Conservation (phyloP, 2,113 vertebrate species). For the Numenius arquata region DNA sequence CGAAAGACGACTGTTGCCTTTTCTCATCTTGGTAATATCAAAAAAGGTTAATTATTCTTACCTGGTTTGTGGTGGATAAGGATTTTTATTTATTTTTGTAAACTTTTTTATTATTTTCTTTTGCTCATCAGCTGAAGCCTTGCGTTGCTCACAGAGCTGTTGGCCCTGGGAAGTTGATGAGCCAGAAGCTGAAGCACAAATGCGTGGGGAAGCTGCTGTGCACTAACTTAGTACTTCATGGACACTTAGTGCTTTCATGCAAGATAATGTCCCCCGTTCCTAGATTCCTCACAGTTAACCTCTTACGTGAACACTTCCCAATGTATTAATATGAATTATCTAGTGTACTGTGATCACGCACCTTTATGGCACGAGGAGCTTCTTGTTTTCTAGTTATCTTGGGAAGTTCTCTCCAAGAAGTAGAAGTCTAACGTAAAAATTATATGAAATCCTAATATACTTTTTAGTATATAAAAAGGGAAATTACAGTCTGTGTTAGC, state of each 20-base stretch:
- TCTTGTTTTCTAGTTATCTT: fast-evolving
- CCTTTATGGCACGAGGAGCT: not conserved
- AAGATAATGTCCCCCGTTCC: not conserved
- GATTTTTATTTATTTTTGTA: not conserved
- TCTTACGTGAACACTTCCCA: not conserved
- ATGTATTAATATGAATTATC: not conserved
- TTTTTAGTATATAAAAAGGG: not conserved
- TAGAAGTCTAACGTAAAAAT: not conserved
- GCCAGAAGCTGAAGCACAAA: not conserved
- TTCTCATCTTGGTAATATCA: not conserved
- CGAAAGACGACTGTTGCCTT: not conserved
- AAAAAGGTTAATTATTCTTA: not conserved
- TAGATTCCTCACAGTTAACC: not conserved
- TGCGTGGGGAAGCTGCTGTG: not conserved
- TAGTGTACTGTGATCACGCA: fast-evolving
- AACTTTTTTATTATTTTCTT: not conserved
- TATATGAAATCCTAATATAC: not conserved
- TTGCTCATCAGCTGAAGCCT: not conserved
- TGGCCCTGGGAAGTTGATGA: not conserved
- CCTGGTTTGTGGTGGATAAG: not conserved
- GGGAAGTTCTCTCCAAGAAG: not conserved
- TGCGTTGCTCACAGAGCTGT: not conserved
- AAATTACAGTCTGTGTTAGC: not conserved
- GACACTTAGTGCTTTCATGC: not conserved
- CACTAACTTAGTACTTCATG: not conserved